Evolutionary conservation across 1,140 invertebrate species (phyloP).

Genomic region (Babylonia areolata): DNA sequence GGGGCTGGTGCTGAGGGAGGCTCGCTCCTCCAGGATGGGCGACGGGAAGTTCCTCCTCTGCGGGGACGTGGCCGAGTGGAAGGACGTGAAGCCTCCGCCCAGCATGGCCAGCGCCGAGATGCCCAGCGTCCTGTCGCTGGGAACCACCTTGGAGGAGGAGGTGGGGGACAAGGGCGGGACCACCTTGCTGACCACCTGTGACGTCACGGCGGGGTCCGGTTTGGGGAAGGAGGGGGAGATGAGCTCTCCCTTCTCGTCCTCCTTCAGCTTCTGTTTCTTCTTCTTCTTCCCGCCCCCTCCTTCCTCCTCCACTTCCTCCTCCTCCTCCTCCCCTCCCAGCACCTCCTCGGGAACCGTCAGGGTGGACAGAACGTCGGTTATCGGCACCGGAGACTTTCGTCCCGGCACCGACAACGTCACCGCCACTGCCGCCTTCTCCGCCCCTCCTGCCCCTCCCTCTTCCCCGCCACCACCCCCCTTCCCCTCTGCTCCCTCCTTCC

Average conservation of each 20-base stretch:
- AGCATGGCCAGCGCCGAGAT: constrained; percentile 8
- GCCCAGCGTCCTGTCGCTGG: background rate
- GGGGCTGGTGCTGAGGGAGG: background rate
- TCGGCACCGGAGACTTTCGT: background rate
- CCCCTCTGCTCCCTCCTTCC: background rate
- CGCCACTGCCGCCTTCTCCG: constrained; percentile 44
- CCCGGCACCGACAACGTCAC: constrained; percentile 20
- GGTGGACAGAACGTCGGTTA: background rate
- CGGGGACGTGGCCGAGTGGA: background rate
- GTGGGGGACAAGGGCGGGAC: background rate
- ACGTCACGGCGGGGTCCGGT: no score
- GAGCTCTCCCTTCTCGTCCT: background rate
- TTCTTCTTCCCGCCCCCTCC: background rate
- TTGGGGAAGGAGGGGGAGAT: no score
- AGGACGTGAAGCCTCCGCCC: background rate
- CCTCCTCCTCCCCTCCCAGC: background rate
- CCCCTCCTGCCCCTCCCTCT: constrained; percentile 35
- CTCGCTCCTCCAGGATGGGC: background rate
- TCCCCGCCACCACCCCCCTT: constrained; percentile 44
- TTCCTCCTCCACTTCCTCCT: background rate
- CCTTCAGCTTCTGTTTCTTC: background rate
- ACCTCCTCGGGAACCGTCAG: background rate
- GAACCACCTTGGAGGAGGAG: background rate
- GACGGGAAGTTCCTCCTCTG: background rate
- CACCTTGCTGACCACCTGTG: background rate